Conservation (phyloP, 2,113 vertebrate genomes). For the Alexandromys fortis region DNA sequence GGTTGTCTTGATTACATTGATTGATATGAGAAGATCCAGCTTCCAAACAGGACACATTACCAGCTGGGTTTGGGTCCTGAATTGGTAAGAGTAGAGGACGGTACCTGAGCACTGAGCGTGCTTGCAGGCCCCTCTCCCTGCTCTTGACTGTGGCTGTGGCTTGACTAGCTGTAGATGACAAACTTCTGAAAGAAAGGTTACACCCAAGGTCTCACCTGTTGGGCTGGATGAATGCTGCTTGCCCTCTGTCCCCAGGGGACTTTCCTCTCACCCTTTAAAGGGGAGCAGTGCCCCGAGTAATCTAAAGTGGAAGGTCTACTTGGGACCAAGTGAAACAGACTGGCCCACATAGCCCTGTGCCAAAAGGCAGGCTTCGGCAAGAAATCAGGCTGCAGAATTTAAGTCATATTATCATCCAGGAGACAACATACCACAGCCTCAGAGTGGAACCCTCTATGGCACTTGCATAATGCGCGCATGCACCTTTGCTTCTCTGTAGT, state of each 20-base stretch:
- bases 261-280: background rate
- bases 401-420: background rate
- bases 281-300: background rate
- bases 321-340: accelerated
- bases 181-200: background rate
- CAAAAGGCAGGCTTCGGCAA: background rate
- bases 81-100: background rate
- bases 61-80: background rate
- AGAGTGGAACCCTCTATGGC: background rate
- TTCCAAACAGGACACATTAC: background rate
- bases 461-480: background rate
- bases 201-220: background rate
- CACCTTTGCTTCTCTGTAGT: background rate
- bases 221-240: constrained; percentile 6
- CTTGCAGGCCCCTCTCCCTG: background rate
- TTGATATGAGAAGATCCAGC: background rate
- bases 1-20: background rate
- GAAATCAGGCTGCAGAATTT: background rate
- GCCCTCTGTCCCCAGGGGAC: constrained; percentile 51
- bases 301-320: background rate
- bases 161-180: no score
- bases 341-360: accelerated
- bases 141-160: background rate
- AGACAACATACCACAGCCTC: background rate
- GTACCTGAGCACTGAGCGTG: background rate